A percentile compares a stretch with the other conserved stretches of the same genome.
Evolutionary conservation across 2,888 invertebrate genomes (phyloP).

Genomic region (Ochropleura leucogaster): DNA sequence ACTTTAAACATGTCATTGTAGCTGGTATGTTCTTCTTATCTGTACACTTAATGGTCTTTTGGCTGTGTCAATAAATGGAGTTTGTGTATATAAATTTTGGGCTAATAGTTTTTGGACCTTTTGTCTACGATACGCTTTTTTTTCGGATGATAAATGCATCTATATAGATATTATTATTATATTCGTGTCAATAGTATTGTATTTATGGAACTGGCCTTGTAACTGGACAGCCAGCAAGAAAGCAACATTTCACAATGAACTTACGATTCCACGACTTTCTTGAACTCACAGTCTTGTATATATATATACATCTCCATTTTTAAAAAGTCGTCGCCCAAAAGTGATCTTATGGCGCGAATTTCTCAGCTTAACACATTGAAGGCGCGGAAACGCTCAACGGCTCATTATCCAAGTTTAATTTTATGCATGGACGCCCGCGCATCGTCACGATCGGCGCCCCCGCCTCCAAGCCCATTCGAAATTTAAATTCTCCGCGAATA

Average conservation of each 20-base stretch:
- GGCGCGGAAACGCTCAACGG: conserved; percentile 75
- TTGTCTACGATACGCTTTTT: too few species aligned
- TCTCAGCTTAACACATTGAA: conserved; percentile 82
- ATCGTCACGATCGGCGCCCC: conserved; percentile 74
- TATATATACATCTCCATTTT: conserved; percentile 49
- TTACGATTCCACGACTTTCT: neutral
- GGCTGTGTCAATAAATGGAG: too few species aligned
- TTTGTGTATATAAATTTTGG: too few species aligned
- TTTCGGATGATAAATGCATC: too few species aligned
- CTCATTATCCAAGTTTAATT: conserved; percentile 90
- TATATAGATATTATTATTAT: too few species aligned
- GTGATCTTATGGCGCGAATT: conserved; percentile 76
- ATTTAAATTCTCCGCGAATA: conserved; percentile 77
- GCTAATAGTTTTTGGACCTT: too few species aligned
- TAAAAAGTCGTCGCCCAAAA: conserved; percentile 43
- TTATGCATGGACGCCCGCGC: conserved; percentile 88
- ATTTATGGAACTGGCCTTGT: too few species aligned
- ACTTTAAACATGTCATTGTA: too few species aligned
- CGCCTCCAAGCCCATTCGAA: conserved; percentile 70
- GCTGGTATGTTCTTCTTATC: too few species aligned
- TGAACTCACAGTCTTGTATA: conserved; percentile 7
- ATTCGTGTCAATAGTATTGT: too few species aligned
- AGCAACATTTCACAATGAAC: neutral
- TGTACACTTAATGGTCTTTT: too few species aligned
- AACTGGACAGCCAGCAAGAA: too few species aligned